Evolutionary conservation across 2,888 invertebrate genomes (phyloP).

Genomic region (Thymelicus acteon): DNA sequence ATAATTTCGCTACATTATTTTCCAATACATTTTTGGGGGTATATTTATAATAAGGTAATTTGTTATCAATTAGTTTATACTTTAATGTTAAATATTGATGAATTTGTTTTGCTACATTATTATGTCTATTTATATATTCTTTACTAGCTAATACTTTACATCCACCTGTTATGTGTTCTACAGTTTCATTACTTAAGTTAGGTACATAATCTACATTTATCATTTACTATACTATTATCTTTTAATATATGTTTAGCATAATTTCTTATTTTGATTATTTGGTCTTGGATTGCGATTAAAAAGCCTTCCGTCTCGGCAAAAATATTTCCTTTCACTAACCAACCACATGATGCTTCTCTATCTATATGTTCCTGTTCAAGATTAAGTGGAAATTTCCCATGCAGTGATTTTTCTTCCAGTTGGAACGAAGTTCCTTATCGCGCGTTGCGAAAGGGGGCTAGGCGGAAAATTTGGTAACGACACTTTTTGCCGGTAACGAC

Average conservation of each 20-base stretch:
- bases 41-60: too few species aligned
- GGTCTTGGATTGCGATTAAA: slow-evolving; percentile 23
- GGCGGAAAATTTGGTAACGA: too few species aligned
- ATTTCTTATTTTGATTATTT: slow-evolving; percentile 19
- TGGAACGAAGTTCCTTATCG: too few species aligned
- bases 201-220: slow-evolving; percentile 20
- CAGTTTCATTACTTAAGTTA: slow-evolving; percentile 8
- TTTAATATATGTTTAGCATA: slow-evolving; percentile 21
- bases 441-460: too few species aligned
- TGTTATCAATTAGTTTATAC: slow-evolving; percentile 48
- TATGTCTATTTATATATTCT: slow-evolving; percentile 38
- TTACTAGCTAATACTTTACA: slow-evolving; percentile 31
- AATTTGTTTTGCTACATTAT: slow-evolving; percentile 28
- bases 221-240: slow-evolving; percentile 1
- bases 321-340: slow-evolving; percentile 21
- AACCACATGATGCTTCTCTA: slow-evolving; percentile 13
- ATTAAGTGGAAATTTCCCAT: too few species aligned
- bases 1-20: too few species aligned
- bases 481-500: too few species aligned
- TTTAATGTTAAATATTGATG: slow-evolving; percentile 50
- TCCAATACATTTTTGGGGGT: too few species aligned
- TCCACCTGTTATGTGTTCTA: slow-evolving; percentile 33
- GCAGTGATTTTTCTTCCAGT: too few species aligned
- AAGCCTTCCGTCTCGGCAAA: slow-evolving; percentile 21
- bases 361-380: slow-evolving; percentile 21